Percentiles rank a stretch among this genome's conserved stretches.
phyloP scores from a whole-genome alignment of 2,113 vertebrate genomes.

The Cynopterus brachyotis region DNA sequence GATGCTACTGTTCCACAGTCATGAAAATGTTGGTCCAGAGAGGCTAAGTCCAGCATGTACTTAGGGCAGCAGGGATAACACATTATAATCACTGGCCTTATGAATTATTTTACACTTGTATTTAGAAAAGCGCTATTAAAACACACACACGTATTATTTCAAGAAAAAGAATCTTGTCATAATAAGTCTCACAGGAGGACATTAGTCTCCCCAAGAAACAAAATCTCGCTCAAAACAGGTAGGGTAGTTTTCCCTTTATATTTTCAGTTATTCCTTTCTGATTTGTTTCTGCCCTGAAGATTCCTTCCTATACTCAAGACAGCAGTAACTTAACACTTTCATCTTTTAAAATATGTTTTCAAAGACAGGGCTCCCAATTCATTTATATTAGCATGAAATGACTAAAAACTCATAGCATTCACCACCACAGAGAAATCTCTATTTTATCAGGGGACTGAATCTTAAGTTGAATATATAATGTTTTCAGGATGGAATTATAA shows the following conservation, averaged over 20 bases:
- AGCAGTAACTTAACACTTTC: neutral
- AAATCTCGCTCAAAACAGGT: neutral
- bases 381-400: neutral
- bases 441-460: neutral
- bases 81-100: neutral
- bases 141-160: neutral
- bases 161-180: neutral
- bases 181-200: neutral
- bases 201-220: neutral
- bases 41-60: neutral
- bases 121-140: neutral
- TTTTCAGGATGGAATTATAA: neutral
- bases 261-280: neutral
- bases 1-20: neutral
- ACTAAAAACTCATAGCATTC: neutral
- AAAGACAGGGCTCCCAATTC: neutral
- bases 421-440: neutral
- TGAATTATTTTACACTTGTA: neutral
- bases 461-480: neutral
- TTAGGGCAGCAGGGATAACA: neutral
- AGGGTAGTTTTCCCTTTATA: neutral
- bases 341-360: neutral
- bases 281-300: neutral
- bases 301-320: neutral
- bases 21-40: rapidly evolving